Base-by-base conservation (phyloP, 2,888 invertebrate species). In the Heliconius ethilla region DNA sequence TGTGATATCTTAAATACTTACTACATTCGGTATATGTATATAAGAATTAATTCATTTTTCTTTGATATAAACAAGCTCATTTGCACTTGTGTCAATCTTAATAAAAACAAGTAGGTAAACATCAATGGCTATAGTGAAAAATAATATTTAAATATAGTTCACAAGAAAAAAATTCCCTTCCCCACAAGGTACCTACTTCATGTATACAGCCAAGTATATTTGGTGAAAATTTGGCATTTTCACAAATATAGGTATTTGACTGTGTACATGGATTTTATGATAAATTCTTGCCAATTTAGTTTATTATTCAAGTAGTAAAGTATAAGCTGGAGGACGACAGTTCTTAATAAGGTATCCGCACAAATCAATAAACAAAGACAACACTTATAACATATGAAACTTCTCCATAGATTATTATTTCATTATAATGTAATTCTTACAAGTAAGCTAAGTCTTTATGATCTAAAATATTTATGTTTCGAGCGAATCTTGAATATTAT, bases 1-100 rank as follows among this genome's bases (percentile, higher is more conserved):
- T 73, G 73, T 73, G 73, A 73, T 73, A 73, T 62, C n/a, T 37
- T 59, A 37, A 33, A 59, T 72, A 72, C 59, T 55, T 59, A 37
- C 25, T n/a, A 72, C 70, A 70, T 51, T 70, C 70, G 10, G 22
- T 29, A 27, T 9, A 11, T 37, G 33, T 33, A 22, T 22, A 66
- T 33, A 22, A 3, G 33, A 33, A 5, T 33, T 6, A 0, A 7
- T 18, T 18, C 3, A 0, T 51, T 51, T 18, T 51, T 51, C 18
- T 51, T 51, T 7, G 18, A 51, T 66, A 27, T 33, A 18, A 22
- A 67, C 18, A 33, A n/a, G 5, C n/a, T 67, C 18, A 3, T 7
- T n/a, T 67, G n/a, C 6, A 40, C 11, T n/a, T 13, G 13, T 62
- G 25, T 25, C 13, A 25, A 25, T 55, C 22, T 51, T 59, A 59